Conservation (phyloP, 1,140 invertebrate genomes). For the Agraylea sexmaculata region DNA sequence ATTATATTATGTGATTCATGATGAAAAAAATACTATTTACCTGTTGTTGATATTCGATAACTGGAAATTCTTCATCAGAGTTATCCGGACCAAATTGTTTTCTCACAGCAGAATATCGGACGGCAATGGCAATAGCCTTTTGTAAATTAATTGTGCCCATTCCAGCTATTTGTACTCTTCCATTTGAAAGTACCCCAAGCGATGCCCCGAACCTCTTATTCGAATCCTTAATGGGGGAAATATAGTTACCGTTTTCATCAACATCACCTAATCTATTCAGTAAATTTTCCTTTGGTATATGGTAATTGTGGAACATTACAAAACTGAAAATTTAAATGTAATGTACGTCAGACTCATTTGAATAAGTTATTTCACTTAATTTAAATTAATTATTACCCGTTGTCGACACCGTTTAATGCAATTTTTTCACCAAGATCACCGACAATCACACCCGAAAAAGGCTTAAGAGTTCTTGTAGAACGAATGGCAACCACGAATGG, state of each 20-base stretch:
- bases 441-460: conserved; percentile 55
- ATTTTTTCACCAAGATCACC: conserved; percentile 69
- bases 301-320: conserved; percentile 74
- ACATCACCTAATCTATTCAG: conserved; percentile 82
- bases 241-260: conserved; percentile 68
- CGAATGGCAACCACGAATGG: conserved; percentile 63
- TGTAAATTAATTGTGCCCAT: conserved; percentile 51
- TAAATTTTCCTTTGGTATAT: conserved; percentile 63
- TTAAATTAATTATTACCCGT: conserved; percentile 44
- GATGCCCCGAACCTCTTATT: conserved; percentile 69
- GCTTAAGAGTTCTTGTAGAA: conserved; percentile 48
- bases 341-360: neutral
- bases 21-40: conserved; percentile 24
- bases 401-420: conserved; percentile 65
- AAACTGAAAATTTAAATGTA: conserved; percentile 43
- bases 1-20: conserved; percentile 7
- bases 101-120: conserved; percentile 68
- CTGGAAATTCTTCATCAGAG: conserved; percentile 50
- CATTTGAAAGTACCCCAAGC: conserved; percentile 69
- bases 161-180: conserved; percentile 31
- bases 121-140: conserved; percentile 64
- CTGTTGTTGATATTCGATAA: conserved; percentile 77
- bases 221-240: conserved; percentile 58
- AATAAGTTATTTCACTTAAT: too few relatives aligned
- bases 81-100: conserved; percentile 63